These are phyloP conservation scores for Sorex maritimensis DNA, from an alignment of 2,797 vertebrate genomes.

Conservation along the genomic window DNA sequence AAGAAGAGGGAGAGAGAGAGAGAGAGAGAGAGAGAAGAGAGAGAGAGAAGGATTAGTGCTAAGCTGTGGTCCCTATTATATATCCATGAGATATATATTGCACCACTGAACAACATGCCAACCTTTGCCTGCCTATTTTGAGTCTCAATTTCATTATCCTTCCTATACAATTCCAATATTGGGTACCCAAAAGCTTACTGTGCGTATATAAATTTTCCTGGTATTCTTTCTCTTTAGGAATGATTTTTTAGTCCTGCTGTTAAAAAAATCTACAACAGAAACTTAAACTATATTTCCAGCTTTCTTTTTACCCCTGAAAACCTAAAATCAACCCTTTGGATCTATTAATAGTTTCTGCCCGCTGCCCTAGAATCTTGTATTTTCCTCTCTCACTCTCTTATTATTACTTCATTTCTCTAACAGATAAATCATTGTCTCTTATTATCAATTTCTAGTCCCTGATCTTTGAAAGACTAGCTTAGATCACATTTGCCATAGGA, in stretches of 20 bases:
- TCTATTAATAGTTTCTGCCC: background rate
- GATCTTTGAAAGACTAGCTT: conserved; percentile 35
- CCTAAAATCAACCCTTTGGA: background rate
- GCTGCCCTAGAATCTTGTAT: background rate
- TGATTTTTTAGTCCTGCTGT: background rate
- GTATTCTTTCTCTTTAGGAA: background rate
- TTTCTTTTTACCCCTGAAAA: background rate
- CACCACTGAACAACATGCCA: no score
- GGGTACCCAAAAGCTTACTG: background rate
- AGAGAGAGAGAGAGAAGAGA: no score
- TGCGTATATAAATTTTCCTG: background rate
- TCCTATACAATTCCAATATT: background rate
- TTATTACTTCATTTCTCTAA: conserved; percentile 36
- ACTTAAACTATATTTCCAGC: background rate
- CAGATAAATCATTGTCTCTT: background rate
- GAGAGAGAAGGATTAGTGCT: no score
- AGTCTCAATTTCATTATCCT: background rate
- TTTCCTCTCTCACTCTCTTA: background rate
- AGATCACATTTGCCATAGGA: background rate
- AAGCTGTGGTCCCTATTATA: no score
- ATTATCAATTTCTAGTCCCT: background rate
- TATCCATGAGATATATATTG: no score
- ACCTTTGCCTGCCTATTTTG: background rate
- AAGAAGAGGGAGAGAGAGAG: no score
- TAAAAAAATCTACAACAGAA: background rate